Base-by-base conservation (phyloP, 2,797 vertebrate genomes). In the Phoebastria nigripes region DNA sequence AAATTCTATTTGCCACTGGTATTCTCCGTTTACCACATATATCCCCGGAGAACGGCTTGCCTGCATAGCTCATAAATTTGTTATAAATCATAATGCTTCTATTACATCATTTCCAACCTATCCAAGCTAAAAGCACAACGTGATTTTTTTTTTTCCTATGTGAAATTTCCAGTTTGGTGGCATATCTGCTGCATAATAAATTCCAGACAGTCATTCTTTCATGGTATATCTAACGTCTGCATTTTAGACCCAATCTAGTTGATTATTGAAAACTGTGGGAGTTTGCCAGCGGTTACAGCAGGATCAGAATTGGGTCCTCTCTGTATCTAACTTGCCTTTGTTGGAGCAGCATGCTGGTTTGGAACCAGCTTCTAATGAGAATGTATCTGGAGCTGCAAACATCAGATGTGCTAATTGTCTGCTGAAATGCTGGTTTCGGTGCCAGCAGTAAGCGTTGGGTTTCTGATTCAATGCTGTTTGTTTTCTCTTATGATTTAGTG, bases 81-180 rank as follows among this genome's bases (percentile, higher is more conserved):
- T 95, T 97, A 95, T 98, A 97, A 98, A 97, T 97, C 97, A 97
- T 88, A 93, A 91, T 95, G 81, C 85, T 85, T 97, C 94, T 97
- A 96, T 97, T 97, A 96, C 91, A 97, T 98, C 96, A 98, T 90
- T 96, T 97, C 88, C 95, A 97, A 83, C 92, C 87, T 97, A 97
- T 96, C 91, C 47, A 89, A 91, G 82, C 94, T 93, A 96, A 97
- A 97, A 97, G 94, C 89, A 94, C 72, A 89, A 90, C 95, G 88
- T 66, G 69, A 87, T 90, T 96, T 72, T 81, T 78, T 73, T 83
- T 95, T 82, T 66, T 81, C 85, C 82, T 74, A 85, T 96, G 90
- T 97, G 94, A 93, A 97, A 96, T 98, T 98, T 97, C 96, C 96
- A 97, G 96, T 98, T 98, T 97, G 97, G 97, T 98, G 97, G 95